Base-by-base conservation (phyloP, 2,888 invertebrate species). In the Xestia xanthographa region DNA sequence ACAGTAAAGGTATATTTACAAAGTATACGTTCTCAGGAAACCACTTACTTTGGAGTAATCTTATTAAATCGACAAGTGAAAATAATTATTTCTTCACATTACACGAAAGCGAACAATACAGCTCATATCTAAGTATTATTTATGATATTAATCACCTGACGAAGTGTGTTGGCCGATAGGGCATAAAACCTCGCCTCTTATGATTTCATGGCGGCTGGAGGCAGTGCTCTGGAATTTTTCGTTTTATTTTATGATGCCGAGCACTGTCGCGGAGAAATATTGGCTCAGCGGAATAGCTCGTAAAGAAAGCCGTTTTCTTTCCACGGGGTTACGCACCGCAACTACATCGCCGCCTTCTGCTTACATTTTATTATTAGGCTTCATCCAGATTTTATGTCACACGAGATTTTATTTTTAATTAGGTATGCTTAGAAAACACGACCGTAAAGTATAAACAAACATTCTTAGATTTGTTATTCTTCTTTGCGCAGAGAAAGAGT, bases 221-320 rank as follows among this genome's bases (percentile, higher is more conserved):
- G 94, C 93, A 94, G 93, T 93, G 93, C 92, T 93, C 92, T 92
- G 95, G 96, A 96, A 96, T 96, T 96, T 96, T 96, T 96, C 96
- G 96, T 96, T 96, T 96, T 96, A 96, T 96, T 96, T 96, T 96
- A 96, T 96, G 96, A 95, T 94, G 93, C 94, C 94, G 95, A 95
- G 96, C 95, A 94, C 96, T 96, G 96, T 95, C 96, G 95, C 96
- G 94, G 92, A 96, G 96, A 96, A 96, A 96, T 96, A 96, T 96
- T 96, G 96, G 96, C 95, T 96, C 95, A 93, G 93, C 95, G 95
- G 94, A 96, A 96, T 96, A 95, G 96, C 94, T 96, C 96, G 96
- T 96, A 96, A 96, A 96, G 96, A 95, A 95, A 95, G 95, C 95
- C 94, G 95, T 95, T 95, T 94, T 93, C 94, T 93, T 94, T 93